Conservation (phyloP, 2,888 invertebrate species). For the Carterocephalus palaemon region DNA sequence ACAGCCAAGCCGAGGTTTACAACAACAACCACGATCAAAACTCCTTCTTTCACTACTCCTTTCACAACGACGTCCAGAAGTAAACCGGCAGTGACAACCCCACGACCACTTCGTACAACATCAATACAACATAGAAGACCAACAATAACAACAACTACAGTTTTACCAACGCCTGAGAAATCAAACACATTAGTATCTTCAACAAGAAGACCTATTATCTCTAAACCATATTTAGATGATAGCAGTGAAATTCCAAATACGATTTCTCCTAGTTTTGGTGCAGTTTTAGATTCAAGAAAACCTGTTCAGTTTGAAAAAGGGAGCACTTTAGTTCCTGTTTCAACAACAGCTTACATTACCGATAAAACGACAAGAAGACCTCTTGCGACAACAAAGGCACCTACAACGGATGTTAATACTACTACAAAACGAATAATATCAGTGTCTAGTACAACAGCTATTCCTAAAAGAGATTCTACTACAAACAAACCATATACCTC, state of each 20-base stretch:
- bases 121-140: conserved; percentile 25
- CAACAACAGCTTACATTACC: conserved; percentile 50
- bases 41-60: conserved; percentile 30
- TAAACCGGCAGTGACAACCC: conserved; percentile 32
- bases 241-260: conserved; percentile 20
- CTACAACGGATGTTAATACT: conserved; percentile 39
- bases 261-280: conserved; percentile 13
- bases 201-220: conserved; percentile 10
- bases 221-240: conserved; percentile 6
- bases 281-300: conserved; percentile 37
- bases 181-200: background rate
- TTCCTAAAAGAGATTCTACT: conserved; percentile 18
- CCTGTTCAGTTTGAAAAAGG: conserved; percentile 48
- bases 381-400: conserved; percentile 32
- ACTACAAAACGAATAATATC: conserved; percentile 33
- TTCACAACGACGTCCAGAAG: conserved; percentile 32
- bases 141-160: conserved; percentile 26
- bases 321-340: conserved; percentile 57
- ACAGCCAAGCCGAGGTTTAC: conserved; percentile 35
- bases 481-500: conserved; percentile 27
- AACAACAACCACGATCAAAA: conserved; percentile 34
- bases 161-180: conserved; percentile 30
- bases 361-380: conserved; percentile 47
- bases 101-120: conserved; percentile 26
- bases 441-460: conserved; percentile 29